A percentile compares a stretch with the other conserved stretches of the same genome.
Conservation (phyloP, 1,140 invertebrate genomes). For the Cotesia vestalis region DNA sequence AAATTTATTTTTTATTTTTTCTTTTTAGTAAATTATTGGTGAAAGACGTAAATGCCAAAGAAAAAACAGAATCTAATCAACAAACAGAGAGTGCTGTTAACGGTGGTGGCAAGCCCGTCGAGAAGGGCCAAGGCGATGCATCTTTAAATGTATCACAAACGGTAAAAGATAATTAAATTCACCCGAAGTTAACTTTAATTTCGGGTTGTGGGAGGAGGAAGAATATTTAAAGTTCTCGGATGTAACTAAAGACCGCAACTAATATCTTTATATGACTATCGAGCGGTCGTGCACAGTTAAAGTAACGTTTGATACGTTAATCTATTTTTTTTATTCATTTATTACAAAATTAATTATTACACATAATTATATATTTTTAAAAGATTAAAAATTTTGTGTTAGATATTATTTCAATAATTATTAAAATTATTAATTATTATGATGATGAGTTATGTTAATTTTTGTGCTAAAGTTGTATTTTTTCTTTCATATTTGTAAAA, state of each 20-base stretch:
- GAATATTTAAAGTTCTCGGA: conserved; percentile 50
- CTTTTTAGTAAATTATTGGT: conserved; percentile 49
- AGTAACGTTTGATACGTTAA: conserved; percentile 38
- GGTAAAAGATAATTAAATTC: conserved; percentile 31
- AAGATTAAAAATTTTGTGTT: not conserved
- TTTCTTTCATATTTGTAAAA: too few species aligned
- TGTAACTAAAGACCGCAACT: conserved; percentile 60
- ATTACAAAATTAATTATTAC: not conserved
- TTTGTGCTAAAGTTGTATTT: too few species aligned
- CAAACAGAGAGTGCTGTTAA: conserved; percentile 50
- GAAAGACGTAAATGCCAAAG: conserved; percentile 50
- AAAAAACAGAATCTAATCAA: conserved; percentile 48
- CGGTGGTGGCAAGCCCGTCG: conserved; percentile 48
- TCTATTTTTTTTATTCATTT: conserved; percentile 1
- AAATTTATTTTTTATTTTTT: conserved; percentile 13
- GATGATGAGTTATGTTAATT: too few species aligned
- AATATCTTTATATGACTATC: conserved; percentile 51
- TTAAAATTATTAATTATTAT: too few species aligned
- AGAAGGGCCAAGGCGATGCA: conserved; percentile 55
- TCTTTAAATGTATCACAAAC: conserved; percentile 40
- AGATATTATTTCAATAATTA: too few species aligned
- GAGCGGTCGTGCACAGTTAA: conserved; percentile 43
- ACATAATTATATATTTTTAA: conserved; percentile 1
- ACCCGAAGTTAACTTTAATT: not conserved
- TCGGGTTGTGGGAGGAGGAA: conserved; percentile 33